Base-by-base conservation (phyloP, 2,113 vertebrate species). In the Dicrurus megarhynchus region DNA sequence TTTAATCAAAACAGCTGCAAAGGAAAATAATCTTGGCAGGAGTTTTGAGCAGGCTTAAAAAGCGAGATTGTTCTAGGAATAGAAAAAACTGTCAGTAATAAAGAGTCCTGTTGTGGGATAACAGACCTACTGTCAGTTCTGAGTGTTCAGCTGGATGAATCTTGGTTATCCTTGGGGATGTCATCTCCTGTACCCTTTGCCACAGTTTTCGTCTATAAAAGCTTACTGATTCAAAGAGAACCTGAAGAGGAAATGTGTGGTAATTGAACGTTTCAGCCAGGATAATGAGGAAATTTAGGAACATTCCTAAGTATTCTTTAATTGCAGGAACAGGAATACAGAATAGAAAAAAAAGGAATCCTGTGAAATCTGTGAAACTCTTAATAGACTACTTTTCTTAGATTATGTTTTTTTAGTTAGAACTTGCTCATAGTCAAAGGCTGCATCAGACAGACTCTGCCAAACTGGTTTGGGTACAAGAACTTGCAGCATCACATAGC, bases 21-120 rank as follows among this genome's bases (percentile, higher is more conserved):
- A 96, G 84, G 87, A 90, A 94, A 89, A 90, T 96, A 73, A 65
- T 77, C 78, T 94, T 96, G 91, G 89, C 93, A 83, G 55, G 67
- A 83, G 26, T 91, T 91, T 57, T 79, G 67, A 82, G 61, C 75
- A 63, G 77, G 15, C 82, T 94, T 94, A 6, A 85, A 95, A 91
- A 75, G 82, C 11, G 70, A 69, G 52, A 76, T 90, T 96, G 81
- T 92, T 91, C 59, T 61, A 70, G 67, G 23, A 83, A 52, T 5
- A 83, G 74, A 75, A 89, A 73, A 94, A 95, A 49, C 13, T 42
- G 26, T 42, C 47, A 57, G 61, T 49, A 79, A 41, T 79, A 49
- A 28, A 82, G n/a, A 76, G 41, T 68, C n/a, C 32, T 68, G 37
- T 49, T 68, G 28, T 68, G 77, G 33, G 55, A 96, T 63, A 91